Conservation (phyloP, 2,113 vertebrate genomes). For the Silurus asotus region DNA sequence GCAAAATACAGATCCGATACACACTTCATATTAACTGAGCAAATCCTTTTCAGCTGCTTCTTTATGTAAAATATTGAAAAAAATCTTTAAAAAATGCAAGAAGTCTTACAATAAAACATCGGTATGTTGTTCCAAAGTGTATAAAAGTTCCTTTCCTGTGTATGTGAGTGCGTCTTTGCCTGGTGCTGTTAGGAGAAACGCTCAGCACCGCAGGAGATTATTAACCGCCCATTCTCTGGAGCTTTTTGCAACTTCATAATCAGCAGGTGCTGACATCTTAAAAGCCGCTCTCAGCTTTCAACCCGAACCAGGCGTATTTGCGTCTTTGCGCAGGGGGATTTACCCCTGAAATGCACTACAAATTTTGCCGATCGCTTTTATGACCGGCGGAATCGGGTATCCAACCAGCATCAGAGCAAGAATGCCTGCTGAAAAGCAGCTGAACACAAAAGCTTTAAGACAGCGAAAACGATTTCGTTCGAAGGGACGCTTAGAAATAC, state of each 20-base stretch:
- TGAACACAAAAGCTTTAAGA: not conserved
- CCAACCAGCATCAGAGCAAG: slow-evolving; percentile 1
- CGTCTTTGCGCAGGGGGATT: slow-evolving; percentile 13
- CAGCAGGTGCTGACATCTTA: slow-evolving; percentile 59
- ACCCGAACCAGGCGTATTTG: slow-evolving; percentile 42
- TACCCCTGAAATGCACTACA: slow-evolving; percentile 19
- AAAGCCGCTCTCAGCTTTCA: slow-evolving; percentile 58
- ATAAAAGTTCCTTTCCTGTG: not conserved
- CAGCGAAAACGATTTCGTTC: not conserved
- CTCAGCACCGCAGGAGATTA: slow-evolving; percentile 51
- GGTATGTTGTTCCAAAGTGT: not conserved
- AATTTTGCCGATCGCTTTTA: slow-evolving; percentile 38
- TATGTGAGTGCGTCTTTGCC: slow-evolving; percentile 3
- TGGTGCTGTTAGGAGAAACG: slow-evolving; percentile 17
- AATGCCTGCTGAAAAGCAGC: not conserved
- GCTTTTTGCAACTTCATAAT: slow-evolving; percentile 53
- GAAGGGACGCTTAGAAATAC: not conserved
- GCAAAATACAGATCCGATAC: not conserved
- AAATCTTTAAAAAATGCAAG: not conserved
- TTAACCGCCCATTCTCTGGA: slow-evolving; percentile 47
- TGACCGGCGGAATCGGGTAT: slow-evolving; percentile 22
- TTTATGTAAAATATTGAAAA: not conserved
- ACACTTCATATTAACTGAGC: not conserved
- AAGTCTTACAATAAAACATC: not conserved
- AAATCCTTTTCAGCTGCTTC: not conserved